Evolutionary conservation across 2,888 invertebrate species (phyloP).

Genomic region (Chromoteleia sp.): DNA sequence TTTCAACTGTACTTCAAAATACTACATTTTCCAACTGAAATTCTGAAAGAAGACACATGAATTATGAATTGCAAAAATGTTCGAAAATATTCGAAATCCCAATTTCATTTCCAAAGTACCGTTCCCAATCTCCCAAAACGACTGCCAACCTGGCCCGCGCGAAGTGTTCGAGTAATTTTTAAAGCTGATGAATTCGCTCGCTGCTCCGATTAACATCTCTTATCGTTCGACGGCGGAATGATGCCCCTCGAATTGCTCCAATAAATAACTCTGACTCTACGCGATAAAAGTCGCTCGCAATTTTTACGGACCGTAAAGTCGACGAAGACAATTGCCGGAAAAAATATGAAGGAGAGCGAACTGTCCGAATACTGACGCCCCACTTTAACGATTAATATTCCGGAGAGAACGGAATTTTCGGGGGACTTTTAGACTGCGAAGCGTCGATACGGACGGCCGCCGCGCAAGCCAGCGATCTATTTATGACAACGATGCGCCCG

Average conservation of each 20-base stretch:
- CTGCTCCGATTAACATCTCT: constrained; percentile 53
- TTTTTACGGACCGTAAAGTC: constrained; percentile 47
- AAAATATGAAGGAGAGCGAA: constrained; percentile 4
- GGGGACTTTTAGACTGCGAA: constrained; percentile 39
- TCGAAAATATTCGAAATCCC: constrained; percentile 16
- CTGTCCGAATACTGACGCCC: constrained; percentile 1
- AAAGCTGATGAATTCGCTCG: constrained; percentile 48
- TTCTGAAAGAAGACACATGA: no score
- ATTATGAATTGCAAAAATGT: not conserved
- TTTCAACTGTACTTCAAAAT: no score
- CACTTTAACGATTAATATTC: constrained; percentile 27
- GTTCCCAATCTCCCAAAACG: constrained; percentile 22
- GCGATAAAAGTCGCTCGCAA: constrained; percentile 54
- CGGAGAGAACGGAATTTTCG: constrained; percentile 11
- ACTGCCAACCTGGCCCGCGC: not conserved
- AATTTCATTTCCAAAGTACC: constrained; percentile 33
- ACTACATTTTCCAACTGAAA: no score
- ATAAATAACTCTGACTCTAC: constrained; percentile 48
- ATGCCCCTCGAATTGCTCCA: constrained; percentile 36
- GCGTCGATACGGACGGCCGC: constrained; percentile 29
- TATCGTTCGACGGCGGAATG: constrained; percentile 43
- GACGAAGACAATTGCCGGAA: constrained; percentile 39
- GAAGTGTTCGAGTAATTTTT: constrained; percentile 36
- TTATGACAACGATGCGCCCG: constrained; percentile 41
- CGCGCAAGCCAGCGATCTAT: constrained; percentile 38